These are phyloP conservation scores for Patella vulgata DNA, from an alignment of 1,140 invertebrate genomes.

Conservation along the genomic window DNA sequence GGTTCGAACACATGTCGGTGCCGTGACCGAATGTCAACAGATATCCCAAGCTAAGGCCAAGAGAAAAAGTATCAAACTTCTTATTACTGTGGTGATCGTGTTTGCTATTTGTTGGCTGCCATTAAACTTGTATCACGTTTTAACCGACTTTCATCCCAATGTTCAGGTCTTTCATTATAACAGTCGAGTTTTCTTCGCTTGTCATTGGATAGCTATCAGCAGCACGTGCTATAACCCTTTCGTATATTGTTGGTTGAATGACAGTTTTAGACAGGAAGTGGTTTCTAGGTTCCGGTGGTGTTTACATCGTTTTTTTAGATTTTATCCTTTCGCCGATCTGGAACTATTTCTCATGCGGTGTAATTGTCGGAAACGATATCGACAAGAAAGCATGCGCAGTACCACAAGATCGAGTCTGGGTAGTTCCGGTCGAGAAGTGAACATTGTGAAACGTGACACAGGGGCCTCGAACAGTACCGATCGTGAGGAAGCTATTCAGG, in stretches of 20 bases:
- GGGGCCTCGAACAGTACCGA: too few relatives aligned
- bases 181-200: conserved; percentile 66
- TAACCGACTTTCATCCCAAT: conserved; percentile 68
- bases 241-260: conserved; percentile 71
- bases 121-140: conserved; percentile 69
- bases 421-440: too few relatives aligned
- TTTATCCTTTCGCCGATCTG: conserved; percentile 12
- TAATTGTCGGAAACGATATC: background rate
- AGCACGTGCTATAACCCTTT: conserved; percentile 72
- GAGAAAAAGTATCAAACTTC: conserved; percentile 65
- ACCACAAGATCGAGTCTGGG: background rate
- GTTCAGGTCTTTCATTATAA: conserved; percentile 46
- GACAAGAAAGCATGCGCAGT: background rate
- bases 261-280: conserved; percentile 59
- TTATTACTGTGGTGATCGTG: conserved; percentile 68
- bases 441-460: too few relatives aligned
- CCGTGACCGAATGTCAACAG: conserved; percentile 56
- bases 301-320: conserved; percentile 10
- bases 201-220: conserved; percentile 71
- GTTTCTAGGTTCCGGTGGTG: conserved; percentile 49
- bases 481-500: too few relatives aligned
- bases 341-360: background rate
- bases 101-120: conserved; percentile 71
- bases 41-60: conserved; percentile 55
- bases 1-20: conserved; percentile 51